phyloP scores from a whole-genome alignment of 2,113 vertebrate species.

The Aplodontia rufa region DNA sequence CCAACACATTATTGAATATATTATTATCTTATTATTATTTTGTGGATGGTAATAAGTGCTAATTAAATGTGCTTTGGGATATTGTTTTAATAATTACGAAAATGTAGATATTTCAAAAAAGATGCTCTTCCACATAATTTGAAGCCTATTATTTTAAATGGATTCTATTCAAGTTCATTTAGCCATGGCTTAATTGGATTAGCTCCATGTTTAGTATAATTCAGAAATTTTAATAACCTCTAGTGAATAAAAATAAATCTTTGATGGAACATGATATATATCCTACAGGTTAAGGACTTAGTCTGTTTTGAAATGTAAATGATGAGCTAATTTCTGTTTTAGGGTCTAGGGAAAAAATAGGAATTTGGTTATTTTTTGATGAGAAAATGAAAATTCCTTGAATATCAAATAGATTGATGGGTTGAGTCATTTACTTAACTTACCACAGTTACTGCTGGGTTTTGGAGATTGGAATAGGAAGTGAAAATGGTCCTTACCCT shows the following conservation, averaged over 20 bases:
- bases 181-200: conserved; percentile 82
- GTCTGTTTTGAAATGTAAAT: conserved; percentile 59
- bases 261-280: conserved; percentile 36
- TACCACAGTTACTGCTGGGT: neutral
- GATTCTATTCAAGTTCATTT: conserved; percentile 84
- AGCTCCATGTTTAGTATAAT: conserved; percentile 78
- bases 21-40: conserved; percentile 82
- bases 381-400: neutral
- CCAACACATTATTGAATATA: conserved; percentile 77
- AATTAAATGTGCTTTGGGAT: conserved; percentile 86
- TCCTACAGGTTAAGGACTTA: neutral
- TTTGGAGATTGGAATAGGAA: neutral
- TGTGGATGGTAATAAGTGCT: conserved; percentile 77
- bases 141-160: conserved; percentile 86
- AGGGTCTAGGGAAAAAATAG: neutral
- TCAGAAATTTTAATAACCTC: conserved; percentile 74
- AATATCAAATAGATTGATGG: neutral
- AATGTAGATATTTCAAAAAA: conserved; percentile 86
- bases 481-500: neutral
- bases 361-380: conserved; percentile 14
- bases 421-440: neutral
- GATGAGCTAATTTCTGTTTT: neutral
- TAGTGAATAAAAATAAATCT: conserved; percentile 63
- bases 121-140: conserved; percentile 85
- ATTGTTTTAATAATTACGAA: conserved; percentile 87